A percentile compares a stretch with the other conserved stretches of the same genome.
These are phyloP conservation scores for Sylvicola cinctus DNA, from an alignment of 2,888 invertebrate species.

Conservation along the genomic window DNA sequence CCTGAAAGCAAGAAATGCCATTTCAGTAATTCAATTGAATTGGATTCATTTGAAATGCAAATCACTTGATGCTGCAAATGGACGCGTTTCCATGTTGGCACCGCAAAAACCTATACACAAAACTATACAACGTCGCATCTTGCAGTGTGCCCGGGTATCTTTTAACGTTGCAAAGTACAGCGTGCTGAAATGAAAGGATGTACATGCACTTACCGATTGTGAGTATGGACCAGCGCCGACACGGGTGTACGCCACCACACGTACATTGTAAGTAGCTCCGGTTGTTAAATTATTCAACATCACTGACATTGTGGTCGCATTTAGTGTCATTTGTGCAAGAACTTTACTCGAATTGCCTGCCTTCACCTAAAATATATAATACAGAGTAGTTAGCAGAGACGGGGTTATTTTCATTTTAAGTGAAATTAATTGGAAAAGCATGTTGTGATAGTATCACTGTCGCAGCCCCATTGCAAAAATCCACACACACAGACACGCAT, in stretches of 20 bases:
- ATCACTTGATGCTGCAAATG: too few relatives aligned
- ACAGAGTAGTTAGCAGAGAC: too few relatives aligned
- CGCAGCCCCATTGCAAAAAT: background rate
- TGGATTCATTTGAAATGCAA: too few relatives aligned
- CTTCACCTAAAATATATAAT: constrained; percentile 15
- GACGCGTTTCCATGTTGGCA: too few relatives aligned
- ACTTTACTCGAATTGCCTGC: constrained; percentile 31
- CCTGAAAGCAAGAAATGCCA: too few relatives aligned
- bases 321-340: constrained; percentile 65
- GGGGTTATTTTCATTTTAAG: constrained; percentile 1
- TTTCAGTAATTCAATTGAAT: too few relatives aligned
- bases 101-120: too few relatives aligned
- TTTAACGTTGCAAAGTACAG: too few relatives aligned
- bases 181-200: too few relatives aligned
- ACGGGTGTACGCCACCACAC: constrained; percentile 73
- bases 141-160: too few relatives aligned
- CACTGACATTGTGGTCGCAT: constrained; percentile 74
- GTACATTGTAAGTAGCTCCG: constrained; percentile 69
- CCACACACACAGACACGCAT: background rate
- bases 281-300: constrained; percentile 72
- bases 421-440: constrained; percentile 2
- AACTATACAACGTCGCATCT: too few relatives aligned
- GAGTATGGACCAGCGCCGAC: constrained; percentile 81
- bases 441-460: background rate
- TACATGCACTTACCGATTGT: constrained; percentile 45